Evolutionary conservation across 2,113 vertebrate genomes (phyloP).

Genomic region (Strix uralensis): DNA sequence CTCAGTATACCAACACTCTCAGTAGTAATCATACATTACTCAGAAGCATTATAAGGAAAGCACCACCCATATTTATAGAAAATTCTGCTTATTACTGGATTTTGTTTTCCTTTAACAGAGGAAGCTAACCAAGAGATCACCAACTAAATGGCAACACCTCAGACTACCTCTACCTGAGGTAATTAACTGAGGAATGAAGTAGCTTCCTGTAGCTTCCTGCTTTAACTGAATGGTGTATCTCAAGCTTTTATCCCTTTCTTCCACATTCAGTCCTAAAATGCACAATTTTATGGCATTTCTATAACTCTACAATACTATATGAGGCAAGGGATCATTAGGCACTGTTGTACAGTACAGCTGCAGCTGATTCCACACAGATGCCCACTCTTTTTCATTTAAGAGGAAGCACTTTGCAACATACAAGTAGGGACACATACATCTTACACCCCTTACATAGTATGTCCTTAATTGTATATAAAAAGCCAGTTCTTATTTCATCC

Average conservation of each 20-base stretch:
- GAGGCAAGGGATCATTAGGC: not conserved
- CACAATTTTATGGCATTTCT: not conserved
- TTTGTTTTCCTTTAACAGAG: not conserved
- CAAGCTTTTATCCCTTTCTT: not conserved
- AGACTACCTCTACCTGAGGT: not conserved
- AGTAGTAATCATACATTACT: not conserved
- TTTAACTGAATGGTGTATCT: not conserved
- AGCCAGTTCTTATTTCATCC: not conserved
- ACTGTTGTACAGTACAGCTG: not conserved
- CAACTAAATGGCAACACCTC: not conserved
- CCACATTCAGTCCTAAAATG: not conserved
- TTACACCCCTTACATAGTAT: not conserved
- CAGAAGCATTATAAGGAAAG: not conserved
- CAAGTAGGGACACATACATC: not conserved
- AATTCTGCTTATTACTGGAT: not conserved
- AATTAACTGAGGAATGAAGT: not conserved
- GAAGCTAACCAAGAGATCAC: not conserved
- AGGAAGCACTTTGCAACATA: not conserved
- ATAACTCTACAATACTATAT: not conserved
- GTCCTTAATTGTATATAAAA: not conserved
- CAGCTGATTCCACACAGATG: not conserved
- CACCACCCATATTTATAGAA: not conserved
- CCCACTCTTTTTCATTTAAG: not conserved
- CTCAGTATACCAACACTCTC: not conserved
- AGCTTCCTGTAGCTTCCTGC: not conserved